Percentiles rank a stretch among this genome's conserved stretches.
Conservation (phyloP, 1,140 invertebrate species). For the Aphelenchoides fujianensis region DNA sequence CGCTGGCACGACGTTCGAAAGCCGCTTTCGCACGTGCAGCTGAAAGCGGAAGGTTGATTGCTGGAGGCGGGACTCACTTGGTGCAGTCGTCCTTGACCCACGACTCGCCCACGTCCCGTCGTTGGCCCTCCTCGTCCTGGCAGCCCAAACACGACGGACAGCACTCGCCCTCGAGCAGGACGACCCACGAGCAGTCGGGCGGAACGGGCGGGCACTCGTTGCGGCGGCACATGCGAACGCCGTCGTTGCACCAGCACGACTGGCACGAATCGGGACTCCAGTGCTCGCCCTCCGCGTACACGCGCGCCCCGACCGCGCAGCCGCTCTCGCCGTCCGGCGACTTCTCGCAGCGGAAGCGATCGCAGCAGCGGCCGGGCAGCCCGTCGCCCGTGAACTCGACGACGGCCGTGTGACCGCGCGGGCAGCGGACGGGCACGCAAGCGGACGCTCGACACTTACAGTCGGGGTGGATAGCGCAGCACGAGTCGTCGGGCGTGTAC, state of each 20-base stretch:
- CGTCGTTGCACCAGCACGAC: slow-evolving; percentile 64
- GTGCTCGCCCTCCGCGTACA: slow-evolving; percentile 55
- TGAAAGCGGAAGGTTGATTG: slow-evolving; percentile 28
- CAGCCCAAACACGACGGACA: slow-evolving; percentile 67
- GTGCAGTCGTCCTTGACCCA: slow-evolving; percentile 69
- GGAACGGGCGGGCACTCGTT: slow-evolving; percentile 57
- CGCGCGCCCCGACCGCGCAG: slow-evolving; percentile 40
- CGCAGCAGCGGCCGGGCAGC: slow-evolving; percentile 57
- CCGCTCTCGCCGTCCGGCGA: background rate
- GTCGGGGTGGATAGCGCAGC: slow-evolving; percentile 52
- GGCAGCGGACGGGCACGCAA: slow-evolving; percentile 60
- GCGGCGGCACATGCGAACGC: slow-evolving; percentile 63
- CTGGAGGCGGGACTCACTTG: slow-evolving; percentile 63
- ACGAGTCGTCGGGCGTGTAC: slow-evolving; percentile 50
- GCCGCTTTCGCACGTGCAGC: slow-evolving; percentile 63
- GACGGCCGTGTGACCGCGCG: slow-evolving; percentile 43
- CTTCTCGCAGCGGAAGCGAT: slow-evolving; percentile 34
- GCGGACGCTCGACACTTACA: slow-evolving; percentile 52
- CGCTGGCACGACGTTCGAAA: slow-evolving; percentile 67
- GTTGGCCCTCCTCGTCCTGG: slow-evolving; percentile 62
- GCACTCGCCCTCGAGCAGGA: slow-evolving; percentile 64
- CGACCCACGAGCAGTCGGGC: slow-evolving; percentile 62
- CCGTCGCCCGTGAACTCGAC: slow-evolving; percentile 53
- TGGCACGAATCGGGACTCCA: slow-evolving; percentile 64
- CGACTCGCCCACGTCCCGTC: slow-evolving; percentile 64